phyloP scores from a whole-genome alignment of 2,888 invertebrate species.

The Strigamia maritima region DNA sequence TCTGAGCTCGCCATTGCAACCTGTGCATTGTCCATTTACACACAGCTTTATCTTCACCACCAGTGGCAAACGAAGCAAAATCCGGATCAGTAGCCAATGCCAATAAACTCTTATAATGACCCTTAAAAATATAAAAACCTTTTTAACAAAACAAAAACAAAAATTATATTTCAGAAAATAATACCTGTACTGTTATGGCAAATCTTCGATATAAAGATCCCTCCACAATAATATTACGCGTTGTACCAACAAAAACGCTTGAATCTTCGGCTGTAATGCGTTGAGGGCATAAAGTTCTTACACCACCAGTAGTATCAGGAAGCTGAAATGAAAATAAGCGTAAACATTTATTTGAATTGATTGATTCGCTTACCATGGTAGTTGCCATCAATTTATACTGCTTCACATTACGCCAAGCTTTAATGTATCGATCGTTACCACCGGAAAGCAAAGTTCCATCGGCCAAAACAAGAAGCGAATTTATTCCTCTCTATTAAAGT shows the following conservation, averaged over 20 bases:
- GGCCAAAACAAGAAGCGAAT: slow-evolving; percentile 79
- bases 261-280: slow-evolving; percentile 83
- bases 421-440: slow-evolving; percentile 82
- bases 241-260: slow-evolving; percentile 86
- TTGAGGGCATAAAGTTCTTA: slow-evolving; percentile 83
- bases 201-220: slow-evolving; percentile 85
- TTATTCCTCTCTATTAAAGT: slow-evolving; percentile 61
- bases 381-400: slow-evolving; percentile 86
- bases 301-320: slow-evolving; percentile 82
- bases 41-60: slow-evolving; percentile 85
- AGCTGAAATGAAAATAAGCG: slow-evolving; percentile 59
- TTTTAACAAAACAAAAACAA: background rate
- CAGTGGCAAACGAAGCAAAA: slow-evolving; percentile 85
- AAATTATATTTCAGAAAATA: background rate
- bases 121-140: slow-evolving; percentile 58
- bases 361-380: slow-evolving; percentile 64
- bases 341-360: background rate
- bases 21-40: slow-evolving; percentile 87
- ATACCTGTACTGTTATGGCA: slow-evolving; percentile 53
- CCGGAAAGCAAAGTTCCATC: slow-evolving; percentile 87
- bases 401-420: slow-evolving; percentile 87
- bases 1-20: slow-evolving; percentile 77
- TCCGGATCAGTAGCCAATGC: slow-evolving; percentile 86
- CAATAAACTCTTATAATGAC: slow-evolving; percentile 82
- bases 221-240: slow-evolving; percentile 81